phyloP scores from a whole-genome alignment of 2,888 invertebrate genomes.

The Apotomis capreana region DNA sequence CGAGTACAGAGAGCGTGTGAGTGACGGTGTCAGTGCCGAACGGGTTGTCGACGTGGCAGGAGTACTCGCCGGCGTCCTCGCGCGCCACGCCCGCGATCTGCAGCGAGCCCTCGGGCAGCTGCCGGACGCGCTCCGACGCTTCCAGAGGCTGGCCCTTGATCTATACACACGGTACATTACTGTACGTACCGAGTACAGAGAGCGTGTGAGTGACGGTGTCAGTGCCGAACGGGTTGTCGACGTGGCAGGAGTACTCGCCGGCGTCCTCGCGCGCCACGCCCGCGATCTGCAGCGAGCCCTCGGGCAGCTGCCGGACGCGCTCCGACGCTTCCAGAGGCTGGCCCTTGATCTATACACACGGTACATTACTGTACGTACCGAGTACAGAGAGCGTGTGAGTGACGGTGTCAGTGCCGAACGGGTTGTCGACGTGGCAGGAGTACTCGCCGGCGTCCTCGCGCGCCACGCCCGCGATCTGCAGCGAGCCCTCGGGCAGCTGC shows the following conservation, averaged over 20 bases:
- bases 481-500: conserved; percentile 93
- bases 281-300: conserved; percentile 95
- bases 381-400: conserved; percentile 94
- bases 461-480: conserved; percentile 94
- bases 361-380: conserved; percentile 82
- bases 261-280: conserved; percentile 95
- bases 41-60: conserved; percentile 95
- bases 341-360: conserved; percentile 72
- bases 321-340: conserved; percentile 91
- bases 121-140: conserved; percentile 91
- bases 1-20: conserved; percentile 93
- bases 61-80: conserved; percentile 96
- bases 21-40: conserved; percentile 96
- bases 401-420: conserved; percentile 95
- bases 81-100: conserved; percentile 94
- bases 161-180: conserved; percentile 49
- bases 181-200: conserved; percentile 69
- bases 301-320: conserved; percentile 91
- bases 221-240: conserved; percentile 95
- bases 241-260: conserved; percentile 96
- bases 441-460: conserved; percentile 97
- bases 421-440: conserved; percentile 96
- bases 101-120: conserved; percentile 95
- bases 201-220: conserved; percentile 96
- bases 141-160: conserved; percentile 91